Conservation (phyloP, 2,888 invertebrate genomes). For the Eupithecia dodoneata region DNA sequence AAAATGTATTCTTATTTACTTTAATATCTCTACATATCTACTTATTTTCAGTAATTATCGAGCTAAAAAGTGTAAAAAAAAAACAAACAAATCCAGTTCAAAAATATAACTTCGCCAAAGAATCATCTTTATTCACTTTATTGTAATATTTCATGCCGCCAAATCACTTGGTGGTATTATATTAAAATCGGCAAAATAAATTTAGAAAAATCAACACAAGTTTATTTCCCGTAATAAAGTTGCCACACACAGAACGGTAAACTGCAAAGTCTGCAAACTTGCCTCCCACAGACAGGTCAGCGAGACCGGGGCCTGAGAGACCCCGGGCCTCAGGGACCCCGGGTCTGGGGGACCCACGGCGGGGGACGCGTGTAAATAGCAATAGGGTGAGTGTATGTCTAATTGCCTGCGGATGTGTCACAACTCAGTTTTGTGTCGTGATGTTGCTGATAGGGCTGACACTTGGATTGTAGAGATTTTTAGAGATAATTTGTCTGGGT, state of each 20-base stretch:
- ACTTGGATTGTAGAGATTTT: not conserved
- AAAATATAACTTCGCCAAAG: not conserved
- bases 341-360: not conserved
- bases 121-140: not conserved
- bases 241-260: conserved; percentile 14
- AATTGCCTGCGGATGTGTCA: conserved; percentile 66
- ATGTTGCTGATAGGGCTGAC: conserved; percentile 49
- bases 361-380: conserved; percentile 43
- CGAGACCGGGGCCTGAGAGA: conserved; percentile 18
- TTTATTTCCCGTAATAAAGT: not conserved
- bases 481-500: not conserved
- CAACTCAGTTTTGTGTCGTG: conserved; percentile 59
- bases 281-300: conserved; percentile 39
- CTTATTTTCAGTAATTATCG: too few species aligned
- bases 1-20: too few species aligned
- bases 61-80: too few species aligned
- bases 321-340: conserved; percentile 8
- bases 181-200: not conserved
- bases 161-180: not conserved
- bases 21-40: too few species aligned
- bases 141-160: not conserved
- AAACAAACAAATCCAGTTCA: not conserved
- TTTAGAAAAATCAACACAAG: not conserved
- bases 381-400: conserved; percentile 57
- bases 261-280: conserved; percentile 30